phyloP scores from a whole-genome alignment of 2,113 vertebrate genomes.

The Turdus rufiventris region DNA sequence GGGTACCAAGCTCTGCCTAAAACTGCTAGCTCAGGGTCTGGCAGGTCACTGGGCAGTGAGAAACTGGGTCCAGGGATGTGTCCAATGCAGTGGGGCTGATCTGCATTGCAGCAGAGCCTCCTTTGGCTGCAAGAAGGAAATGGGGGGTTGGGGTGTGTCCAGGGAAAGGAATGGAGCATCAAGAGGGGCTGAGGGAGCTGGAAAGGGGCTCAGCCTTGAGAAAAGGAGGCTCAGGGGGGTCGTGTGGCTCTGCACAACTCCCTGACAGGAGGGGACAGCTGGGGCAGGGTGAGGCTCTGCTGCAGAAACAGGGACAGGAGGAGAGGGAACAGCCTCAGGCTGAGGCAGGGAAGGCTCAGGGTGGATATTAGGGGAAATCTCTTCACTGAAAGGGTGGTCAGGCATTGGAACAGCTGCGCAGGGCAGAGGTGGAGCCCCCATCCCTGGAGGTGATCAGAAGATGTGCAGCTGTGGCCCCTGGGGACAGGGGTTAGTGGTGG shows the following conservation, averaged over 20 bases:
- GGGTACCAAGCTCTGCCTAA: not conserved
- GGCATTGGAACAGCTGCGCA: not conserved
- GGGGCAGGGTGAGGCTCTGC: not conserved
- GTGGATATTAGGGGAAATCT: fast-evolving
- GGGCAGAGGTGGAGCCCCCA: not conserved
- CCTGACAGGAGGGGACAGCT: not conserved
- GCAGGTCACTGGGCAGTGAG: not conserved
- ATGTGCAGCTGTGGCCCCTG: not conserved
- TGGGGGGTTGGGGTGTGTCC: fast-evolving
- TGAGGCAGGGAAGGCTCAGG: too few relatives aligned
- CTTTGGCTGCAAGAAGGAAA: not conserved
- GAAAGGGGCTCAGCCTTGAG: not conserved
- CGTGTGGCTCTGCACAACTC: not conserved
- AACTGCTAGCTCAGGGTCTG: not conserved
- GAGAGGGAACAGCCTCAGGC: not conserved
- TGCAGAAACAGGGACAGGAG: not conserved
- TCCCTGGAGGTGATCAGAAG: not conserved
- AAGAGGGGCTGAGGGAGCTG: not conserved
- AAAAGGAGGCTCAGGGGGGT: not conserved
- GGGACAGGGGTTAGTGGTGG: not conserved
- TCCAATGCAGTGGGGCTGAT: not conserved
- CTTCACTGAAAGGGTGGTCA: not conserved
- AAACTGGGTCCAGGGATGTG: not conserved
- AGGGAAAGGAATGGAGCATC: fast-evolving
- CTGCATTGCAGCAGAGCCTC: not conserved